These are phyloP conservation scores for Papilio polyxenes DNA, from an alignment of 1,140 invertebrate genomes.

Conservation along the genomic window DNA sequence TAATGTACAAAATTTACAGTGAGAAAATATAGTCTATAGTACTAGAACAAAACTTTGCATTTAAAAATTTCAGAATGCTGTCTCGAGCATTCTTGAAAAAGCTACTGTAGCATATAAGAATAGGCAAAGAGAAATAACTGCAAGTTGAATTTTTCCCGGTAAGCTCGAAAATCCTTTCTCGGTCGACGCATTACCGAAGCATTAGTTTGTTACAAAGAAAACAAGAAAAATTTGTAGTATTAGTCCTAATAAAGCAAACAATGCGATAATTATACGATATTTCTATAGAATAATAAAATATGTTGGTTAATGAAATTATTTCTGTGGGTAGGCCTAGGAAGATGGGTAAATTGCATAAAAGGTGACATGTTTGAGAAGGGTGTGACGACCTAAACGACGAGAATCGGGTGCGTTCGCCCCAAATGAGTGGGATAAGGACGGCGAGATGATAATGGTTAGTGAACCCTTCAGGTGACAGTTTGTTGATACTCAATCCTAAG, in stretches of 20 bases:
- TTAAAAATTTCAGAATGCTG: background rate
- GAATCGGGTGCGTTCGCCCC: too few relatives aligned
- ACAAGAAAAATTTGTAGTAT: background rate
- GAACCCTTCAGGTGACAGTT: too few relatives aligned
- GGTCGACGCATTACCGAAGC: conserved; percentile 11
- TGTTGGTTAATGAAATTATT: background rate
- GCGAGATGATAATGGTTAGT: too few relatives aligned
- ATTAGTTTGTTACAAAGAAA: background rate
- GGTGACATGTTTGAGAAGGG: too few relatives aligned
- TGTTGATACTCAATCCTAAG: too few relatives aligned
- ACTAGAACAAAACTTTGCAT: background rate
- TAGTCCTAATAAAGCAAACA: background rate
- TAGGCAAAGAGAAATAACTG: background rate
- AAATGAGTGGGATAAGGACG: too few relatives aligned
- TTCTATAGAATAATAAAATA: background rate
- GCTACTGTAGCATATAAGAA: conserved; percentile 6
- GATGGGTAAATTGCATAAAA: too few relatives aligned
- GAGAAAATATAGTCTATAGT: background rate
- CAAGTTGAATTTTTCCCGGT: background rate
- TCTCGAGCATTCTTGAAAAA: background rate
- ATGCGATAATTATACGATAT: background rate
- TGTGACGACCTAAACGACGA: too few relatives aligned
- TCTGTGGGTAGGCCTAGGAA: too few relatives aligned
- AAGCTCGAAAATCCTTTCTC: conserved; percentile 30
- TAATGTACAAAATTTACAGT: background rate